phyloP scores from a whole-genome alignment of 2,113 vertebrate genomes.

The Morone saxatilis region DNA sequence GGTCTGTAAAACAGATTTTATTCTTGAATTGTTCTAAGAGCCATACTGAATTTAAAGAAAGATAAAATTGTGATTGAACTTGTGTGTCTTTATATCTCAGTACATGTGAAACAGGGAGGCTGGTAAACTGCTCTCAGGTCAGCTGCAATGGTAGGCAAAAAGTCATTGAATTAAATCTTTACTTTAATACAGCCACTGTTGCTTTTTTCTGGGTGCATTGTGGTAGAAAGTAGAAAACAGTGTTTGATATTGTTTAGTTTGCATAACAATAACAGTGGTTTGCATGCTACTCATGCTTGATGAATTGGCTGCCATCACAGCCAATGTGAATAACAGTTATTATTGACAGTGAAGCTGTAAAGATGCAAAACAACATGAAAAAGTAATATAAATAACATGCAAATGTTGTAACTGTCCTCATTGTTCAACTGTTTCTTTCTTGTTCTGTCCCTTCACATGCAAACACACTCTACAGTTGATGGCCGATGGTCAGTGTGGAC shows the following conservation, averaged over 20 bases:
- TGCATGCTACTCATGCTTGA: background rate
- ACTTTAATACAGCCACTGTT: background rate
- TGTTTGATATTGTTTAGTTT: background rate
- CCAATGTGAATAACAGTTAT: background rate
- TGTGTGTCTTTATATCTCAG: conserved; percentile 69
- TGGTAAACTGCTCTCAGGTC: conserved; percentile 85
- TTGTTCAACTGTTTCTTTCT: background rate
- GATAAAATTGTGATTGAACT: background rate
- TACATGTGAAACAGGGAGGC: conserved; percentile 85
- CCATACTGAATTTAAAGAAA: background rate
- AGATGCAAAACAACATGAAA: background rate
- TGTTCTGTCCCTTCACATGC: background rate
- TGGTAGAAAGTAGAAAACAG: too few species aligned
- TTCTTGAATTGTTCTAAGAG: background rate
- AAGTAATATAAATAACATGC: background rate
- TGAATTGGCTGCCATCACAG: background rate
- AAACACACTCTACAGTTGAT: conserved; percentile 70
- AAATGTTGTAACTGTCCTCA: background rate
- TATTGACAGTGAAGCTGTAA: background rate
- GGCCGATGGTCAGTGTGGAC: conserved; percentile 89
- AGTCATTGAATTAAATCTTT: background rate
- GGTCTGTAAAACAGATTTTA: conserved; percentile 71
- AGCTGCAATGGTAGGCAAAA: conserved; percentile 83
- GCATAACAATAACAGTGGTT: background rate
- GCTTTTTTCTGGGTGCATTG: background rate